Evolutionary conservation across 2,797 vertebrate species (phyloP).

Genomic region (Thalassophryne amazonica): DNA sequence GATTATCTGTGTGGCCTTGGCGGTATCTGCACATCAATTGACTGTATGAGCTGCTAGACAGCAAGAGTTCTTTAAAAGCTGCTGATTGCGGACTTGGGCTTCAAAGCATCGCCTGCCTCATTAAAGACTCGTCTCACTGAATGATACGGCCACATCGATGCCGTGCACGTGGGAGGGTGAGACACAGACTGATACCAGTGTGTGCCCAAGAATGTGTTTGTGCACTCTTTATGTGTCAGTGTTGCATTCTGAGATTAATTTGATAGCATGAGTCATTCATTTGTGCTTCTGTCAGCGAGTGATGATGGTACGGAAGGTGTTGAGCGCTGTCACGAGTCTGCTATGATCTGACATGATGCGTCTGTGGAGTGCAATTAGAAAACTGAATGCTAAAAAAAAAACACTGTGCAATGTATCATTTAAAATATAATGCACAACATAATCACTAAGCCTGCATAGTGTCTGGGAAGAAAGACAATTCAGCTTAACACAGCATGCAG

Average conservation of each 20-base stretch:
- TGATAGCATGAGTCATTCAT: constrained; percentile 2
- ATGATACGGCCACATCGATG: constrained; percentile 34
- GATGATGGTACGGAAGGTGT: neutral
- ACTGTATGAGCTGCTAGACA: constrained; percentile 16
- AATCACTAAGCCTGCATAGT: constrained; percentile 26
- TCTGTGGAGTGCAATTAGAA: constrained; percentile 17
- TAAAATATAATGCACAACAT: constrained; percentile 20
- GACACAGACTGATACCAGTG: constrained; percentile 17
- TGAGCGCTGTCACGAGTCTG: neutral
- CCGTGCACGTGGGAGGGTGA: constrained; percentile 16
- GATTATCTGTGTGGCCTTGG: constrained; percentile 56
- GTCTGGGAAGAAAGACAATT: constrained; percentile 37
- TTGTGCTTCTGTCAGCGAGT: neutral
- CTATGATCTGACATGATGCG: constrained; percentile 5
- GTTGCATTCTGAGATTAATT: constrained; percentile 10
- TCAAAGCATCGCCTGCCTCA: constrained; percentile 53
- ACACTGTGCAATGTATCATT: constrained; percentile 48
- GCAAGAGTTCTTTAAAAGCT: constrained; percentile 38
- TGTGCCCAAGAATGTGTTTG: constrained; percentile 8
- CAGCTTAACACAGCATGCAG: constrained; percentile 33
- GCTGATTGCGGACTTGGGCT: constrained; percentile 46
- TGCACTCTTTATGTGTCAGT: constrained; percentile 6
- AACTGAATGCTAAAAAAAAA: constrained; percentile 31
- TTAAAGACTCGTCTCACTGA: constrained; percentile 46
- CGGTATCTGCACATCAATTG: constrained; percentile 29